Conservation (phyloP, 2,888 invertebrate genomes). For the Sepiola atlantica region DNA sequence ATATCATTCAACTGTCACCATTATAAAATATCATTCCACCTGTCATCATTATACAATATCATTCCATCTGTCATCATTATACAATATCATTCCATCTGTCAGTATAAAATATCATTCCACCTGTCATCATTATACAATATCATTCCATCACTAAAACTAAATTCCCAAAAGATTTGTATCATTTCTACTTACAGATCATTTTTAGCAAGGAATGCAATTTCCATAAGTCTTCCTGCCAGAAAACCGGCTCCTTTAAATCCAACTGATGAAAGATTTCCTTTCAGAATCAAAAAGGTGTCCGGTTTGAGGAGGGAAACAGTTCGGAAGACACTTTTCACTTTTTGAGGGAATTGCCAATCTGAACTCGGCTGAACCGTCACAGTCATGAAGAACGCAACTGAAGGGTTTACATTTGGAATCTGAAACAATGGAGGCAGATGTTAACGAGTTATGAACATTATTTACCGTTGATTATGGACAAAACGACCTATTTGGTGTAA, state of each 20-base stretch:
- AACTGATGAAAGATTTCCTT: slow-evolving; percentile 70
- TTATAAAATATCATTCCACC: too few species aligned
- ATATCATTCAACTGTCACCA: too few species aligned
- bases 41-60: too few species aligned
- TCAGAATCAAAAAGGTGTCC: slow-evolving; percentile 69
- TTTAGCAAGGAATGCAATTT: slow-evolving; percentile 69
- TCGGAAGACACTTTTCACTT: slow-evolving; percentile 67
- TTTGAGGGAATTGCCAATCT: not conserved
- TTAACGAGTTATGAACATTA: not conserved
- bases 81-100: too few species aligned
- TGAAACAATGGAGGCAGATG: not conserved
- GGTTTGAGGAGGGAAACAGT: slow-evolving; percentile 71
- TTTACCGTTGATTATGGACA: not conserved
- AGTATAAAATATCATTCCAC: too few species aligned
- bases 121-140: too few species aligned
- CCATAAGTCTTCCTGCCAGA: slow-evolving; percentile 69
- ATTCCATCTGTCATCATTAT: too few species aligned
- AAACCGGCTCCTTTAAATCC: slow-evolving; percentile 72
- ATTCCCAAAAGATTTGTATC: not conserved
- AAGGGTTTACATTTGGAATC: slow-evolving; percentile 32
- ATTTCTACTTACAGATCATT: slow-evolving; percentile 71
- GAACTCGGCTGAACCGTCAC: not conserved
- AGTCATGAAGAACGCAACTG: slow-evolving; percentile 40
- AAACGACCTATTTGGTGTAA: too few species aligned
- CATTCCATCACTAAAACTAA: not conserved